Conservation (phyloP, 2,888 invertebrate species). For the Biston stratarius region DNA sequence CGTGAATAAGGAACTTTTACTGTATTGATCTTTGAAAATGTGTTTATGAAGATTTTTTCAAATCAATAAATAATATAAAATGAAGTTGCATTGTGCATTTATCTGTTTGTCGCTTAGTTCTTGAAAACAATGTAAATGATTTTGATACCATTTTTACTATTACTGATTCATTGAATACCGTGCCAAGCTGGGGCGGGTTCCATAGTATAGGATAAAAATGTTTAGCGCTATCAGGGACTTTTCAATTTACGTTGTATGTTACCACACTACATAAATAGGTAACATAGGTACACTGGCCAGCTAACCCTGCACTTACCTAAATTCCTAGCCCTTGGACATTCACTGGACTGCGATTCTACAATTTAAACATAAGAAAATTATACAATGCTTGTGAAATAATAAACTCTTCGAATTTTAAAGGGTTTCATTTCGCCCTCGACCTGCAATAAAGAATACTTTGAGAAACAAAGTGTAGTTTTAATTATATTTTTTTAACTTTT, state of each 20-base stretch:
- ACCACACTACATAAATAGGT: background rate
- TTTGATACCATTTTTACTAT: background rate
- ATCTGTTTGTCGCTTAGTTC: too few relatives aligned
- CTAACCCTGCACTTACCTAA: constrained; percentile 47
- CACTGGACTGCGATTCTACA: constrained; percentile 38
- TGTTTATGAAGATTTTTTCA: background rate
- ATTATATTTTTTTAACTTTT: constrained; percentile 64
- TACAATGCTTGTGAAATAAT: constrained; percentile 65
- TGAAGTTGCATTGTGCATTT: too few relatives aligned
- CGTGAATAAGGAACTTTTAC: too few relatives aligned
- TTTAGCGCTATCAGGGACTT: background rate
- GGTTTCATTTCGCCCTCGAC: constrained; percentile 82
- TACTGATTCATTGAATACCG: too few relatives aligned
- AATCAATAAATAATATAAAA: background rate
- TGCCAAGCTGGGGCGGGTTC: too few relatives aligned
- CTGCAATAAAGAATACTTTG: constrained; percentile 79
- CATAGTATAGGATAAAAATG: background rate
- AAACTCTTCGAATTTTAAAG: constrained; percentile 74
- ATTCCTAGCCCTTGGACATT: constrained; percentile 59
- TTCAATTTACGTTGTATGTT: background rate
- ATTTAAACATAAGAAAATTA: constrained; percentile 43
- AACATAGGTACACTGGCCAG: constrained; percentile 38
- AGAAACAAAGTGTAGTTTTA: constrained; percentile 81
- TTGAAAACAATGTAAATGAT: background rate
- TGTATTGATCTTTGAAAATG: constrained; percentile 9